phyloP scores from a whole-genome alignment of 2,113 vertebrate species.

The Heterotis niloticus region DNA sequence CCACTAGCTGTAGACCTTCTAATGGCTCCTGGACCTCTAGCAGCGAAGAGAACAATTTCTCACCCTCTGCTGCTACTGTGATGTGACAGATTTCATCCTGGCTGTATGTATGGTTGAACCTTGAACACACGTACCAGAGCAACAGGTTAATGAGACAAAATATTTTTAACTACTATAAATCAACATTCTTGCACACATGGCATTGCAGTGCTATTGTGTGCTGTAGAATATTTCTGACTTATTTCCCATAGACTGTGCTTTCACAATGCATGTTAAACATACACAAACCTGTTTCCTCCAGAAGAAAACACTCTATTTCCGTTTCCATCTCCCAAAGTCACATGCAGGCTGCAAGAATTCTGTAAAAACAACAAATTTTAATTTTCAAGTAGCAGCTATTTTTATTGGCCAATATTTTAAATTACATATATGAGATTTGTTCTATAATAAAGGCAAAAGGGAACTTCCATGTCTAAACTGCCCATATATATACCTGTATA shows the following conservation, averaged over 20 bases:
- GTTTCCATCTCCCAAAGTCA: conserved; percentile 23
- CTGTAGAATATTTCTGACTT: conserved; percentile 1
- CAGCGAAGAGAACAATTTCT: conserved; percentile 22
- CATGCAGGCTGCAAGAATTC: conserved; percentile 7
- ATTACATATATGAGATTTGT: not conserved
- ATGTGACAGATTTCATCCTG: conserved; percentile 28
- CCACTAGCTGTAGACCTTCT: conserved; percentile 17
- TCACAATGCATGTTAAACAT: not conserved
- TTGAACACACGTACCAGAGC: not conserved
- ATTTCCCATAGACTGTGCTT: not conserved
- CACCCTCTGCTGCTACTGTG: conserved; percentile 5
- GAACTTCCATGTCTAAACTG: conserved; percentile 7
- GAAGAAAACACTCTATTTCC: not conserved
- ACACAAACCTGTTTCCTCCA: not conserved
- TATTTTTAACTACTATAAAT: too few relatives aligned
- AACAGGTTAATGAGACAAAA: not conserved
- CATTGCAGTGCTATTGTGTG: not conserved
- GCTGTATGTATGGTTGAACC: conserved; percentile 30
- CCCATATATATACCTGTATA: not conserved
- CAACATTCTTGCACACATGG: not conserved
- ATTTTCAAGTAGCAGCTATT: not conserved
- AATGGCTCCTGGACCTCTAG: conserved; percentile 29
- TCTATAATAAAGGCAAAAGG: not conserved
- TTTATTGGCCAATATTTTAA: too few relatives aligned
- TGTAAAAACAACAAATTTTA: conserved; percentile 10